Evolutionary conservation across 2,888 invertebrate species (phyloP), one percentile per base, ranked within the genome.

Genomic region (Morinoia aosen): DNA sequence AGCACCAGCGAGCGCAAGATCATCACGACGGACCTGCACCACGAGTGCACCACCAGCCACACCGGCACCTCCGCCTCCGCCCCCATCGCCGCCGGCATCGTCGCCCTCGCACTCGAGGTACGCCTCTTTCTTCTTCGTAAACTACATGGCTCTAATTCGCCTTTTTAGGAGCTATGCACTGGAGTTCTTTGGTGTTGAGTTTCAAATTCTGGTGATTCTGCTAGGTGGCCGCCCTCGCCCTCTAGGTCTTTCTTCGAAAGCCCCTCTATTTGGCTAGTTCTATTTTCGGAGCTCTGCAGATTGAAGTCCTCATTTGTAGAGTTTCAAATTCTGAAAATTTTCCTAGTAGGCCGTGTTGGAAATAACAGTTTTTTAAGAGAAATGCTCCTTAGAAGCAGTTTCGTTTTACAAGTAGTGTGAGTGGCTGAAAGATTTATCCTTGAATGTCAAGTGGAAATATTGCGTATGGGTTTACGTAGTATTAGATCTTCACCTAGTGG

Each of bases 1-100:
- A 98, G 99, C 95, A 98, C 98, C 95, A 98, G 98, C 96, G 99
- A 99, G 97, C 98, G 98, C 97, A 97, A 98, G 98, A 98, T 98
- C 97, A 98, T 99, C 96, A 99, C 99, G 57, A 99, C 99, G 94
- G 99, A 99, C 97, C 98, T 99, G 96, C 99, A 99, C 97, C 98
- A 99, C 97, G 98, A 98, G 95, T 99, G 99, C 97, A 99, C 99
- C 4, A 98, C 98, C 97, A 98, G 98, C 96, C 99, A 99, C 97
- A 99, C 99, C 0, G 99, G 99, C 14, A 99, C 99, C 0, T 99
- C 99, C 11, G 99, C 99, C 16, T 99, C 99, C 0, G 99, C 99
- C 56, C 99, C 99, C 3, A 98, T 99, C 95, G 99, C 99, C 0
- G 99, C 99, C 7, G 99, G 99, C 91, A 99, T 99, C 97, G 99